Evolutionary conservation across 2,888 invertebrate genomes (phyloP), one percentile per base, ranked within the genome.

Genomic region (Clusia tigrina): DNA sequence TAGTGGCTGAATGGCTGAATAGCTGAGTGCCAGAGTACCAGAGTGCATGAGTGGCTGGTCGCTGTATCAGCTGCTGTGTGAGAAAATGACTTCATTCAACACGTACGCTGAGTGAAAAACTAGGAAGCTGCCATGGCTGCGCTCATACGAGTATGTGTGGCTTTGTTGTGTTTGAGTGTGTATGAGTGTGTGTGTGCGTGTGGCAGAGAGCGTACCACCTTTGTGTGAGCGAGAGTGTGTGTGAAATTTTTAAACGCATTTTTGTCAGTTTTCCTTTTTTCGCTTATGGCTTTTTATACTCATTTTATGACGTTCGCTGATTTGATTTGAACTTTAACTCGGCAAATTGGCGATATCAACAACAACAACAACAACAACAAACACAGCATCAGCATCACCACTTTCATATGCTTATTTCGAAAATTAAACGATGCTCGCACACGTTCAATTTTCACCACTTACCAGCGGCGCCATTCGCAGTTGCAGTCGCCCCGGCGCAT

Each of bases 271-370:
- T n/a, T 6, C 15, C n/a, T 42, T 17, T 15, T 42, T 42, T 6
- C 42, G 42, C 42, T 42, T 42, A 15, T 48, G 48, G 18, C 18
- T 20, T 20, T 15, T n/a, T n/a, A n/a, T n/a, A n/a, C n/a, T n/a
- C n/a, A n/a, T n/a, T n/a, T n/a, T n/a, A n/a, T n/a, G n/a, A n/a
- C n/a, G n/a, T n/a, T n/a, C n/a, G n/a, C n/a, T n/a, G n/a, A n/a
- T n/a, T n/a, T n/a, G n/a, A 15, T 15, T 48, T 48, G 48, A 48
- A 48, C 48, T 48, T 48, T 48, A 48, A 48, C 48, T 20, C 48
- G 48, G 6, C 48, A 48, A 48, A 20, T 48, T 48, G 48, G 20
- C 42, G 32, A 42, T 42, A 32, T 3, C 48, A 48, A 48, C 48
- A 22, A 18, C 18, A 48, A 5, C 18, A 48, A 20, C 20, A 20